Base-by-base conservation (phyloP, 2,888 invertebrate genomes). In the Glaucopsyche alexis region DNA sequence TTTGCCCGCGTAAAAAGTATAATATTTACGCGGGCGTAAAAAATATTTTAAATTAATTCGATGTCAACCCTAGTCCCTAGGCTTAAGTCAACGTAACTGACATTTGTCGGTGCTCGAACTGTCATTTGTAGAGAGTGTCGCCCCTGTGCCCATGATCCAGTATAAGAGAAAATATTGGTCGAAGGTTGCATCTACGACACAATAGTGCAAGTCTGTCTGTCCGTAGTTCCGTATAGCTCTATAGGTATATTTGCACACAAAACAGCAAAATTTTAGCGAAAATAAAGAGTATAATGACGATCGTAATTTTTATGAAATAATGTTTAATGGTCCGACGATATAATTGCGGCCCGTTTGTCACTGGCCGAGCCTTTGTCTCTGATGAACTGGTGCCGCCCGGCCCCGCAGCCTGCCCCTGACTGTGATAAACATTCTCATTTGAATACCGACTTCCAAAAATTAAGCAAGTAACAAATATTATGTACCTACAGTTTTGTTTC, bases 191-290 rank as follows among this genome's bases (percentile, higher is more conserved):
- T n/a, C 29, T 1, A 29, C 29, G 29, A 29, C 29, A 29, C 29
- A 29, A 4, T 29, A 29, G 29, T 29, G 29, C 2, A 29, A 29
- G 29, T 29, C 29, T 29, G 29, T 29, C 0, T 29, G 29, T 29
- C 29, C 29, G 42, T 42, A 42, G 2, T 2, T 29, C 29, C 29
- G 42, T 42, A 42, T 19, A 19, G 19, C 5, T 55, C 19, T 7
- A 55, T 7, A 3, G 42, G 8, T 8, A 42, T 42, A 42, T 8
- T 42, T 7, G 42, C 42, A 42, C 42, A 42, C 8, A 50, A 6
- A 50, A 50, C 64, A 64, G 16, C 7, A 64, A 13, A 6, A 82
- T 85, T 81, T 82, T 29, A 82, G 81, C 82, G 81, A 82, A 84
- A 83, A 83, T 79, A 77, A 77, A 78, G 78, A 60, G 29, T 29